Evolutionary conservation across 2,888 invertebrate species (phyloP).

Genomic region (Ectemnius continuus): DNA sequence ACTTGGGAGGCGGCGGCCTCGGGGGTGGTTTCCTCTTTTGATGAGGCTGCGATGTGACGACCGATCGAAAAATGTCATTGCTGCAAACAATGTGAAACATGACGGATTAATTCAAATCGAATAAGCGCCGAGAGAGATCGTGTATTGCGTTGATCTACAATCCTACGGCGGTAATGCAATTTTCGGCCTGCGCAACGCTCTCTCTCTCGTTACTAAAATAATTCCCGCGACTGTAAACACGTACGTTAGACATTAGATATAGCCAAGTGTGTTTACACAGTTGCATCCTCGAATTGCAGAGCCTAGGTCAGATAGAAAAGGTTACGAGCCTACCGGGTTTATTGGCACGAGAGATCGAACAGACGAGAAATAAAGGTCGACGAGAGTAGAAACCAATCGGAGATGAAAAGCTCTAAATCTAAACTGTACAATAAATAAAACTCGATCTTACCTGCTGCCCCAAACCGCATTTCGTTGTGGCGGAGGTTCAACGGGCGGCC

Average conservation of each 20-base stretch:
- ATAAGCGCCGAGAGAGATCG: no score
- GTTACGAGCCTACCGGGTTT: no score
- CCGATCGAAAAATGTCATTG: slow-evolving; percentile 70
- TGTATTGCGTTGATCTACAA: no score
- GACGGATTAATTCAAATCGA: no score
- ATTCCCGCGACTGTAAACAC: not conserved
- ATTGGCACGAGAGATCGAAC: not conserved
- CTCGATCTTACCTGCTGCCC: slow-evolving; percentile 67
- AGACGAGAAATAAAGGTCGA: not conserved
- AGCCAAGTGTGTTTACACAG: slow-evolving; percentile 11
- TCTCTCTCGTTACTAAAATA: not conserved
- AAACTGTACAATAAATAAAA: not conserved
- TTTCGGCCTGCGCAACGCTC: no score
- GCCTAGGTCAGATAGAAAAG: no score
- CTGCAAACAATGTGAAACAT: slow-evolving; percentile 30
- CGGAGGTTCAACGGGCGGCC: slow-evolving; percentile 77
- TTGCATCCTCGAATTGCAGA: not conserved
- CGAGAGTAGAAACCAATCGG: no score
- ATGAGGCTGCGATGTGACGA: slow-evolving; percentile 78
- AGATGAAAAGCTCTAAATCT: no score
- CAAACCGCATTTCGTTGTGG: slow-evolving; percentile 61
- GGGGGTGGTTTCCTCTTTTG: slow-evolving; percentile 86
- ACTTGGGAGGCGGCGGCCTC: slow-evolving; percentile 85
- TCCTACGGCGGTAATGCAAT: no score
- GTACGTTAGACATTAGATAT: not conserved